These are phyloP conservation scores for Pegoplata infirma DNA, from an alignment of 2,888 invertebrate genomes.

Conservation along the genomic window DNA sequence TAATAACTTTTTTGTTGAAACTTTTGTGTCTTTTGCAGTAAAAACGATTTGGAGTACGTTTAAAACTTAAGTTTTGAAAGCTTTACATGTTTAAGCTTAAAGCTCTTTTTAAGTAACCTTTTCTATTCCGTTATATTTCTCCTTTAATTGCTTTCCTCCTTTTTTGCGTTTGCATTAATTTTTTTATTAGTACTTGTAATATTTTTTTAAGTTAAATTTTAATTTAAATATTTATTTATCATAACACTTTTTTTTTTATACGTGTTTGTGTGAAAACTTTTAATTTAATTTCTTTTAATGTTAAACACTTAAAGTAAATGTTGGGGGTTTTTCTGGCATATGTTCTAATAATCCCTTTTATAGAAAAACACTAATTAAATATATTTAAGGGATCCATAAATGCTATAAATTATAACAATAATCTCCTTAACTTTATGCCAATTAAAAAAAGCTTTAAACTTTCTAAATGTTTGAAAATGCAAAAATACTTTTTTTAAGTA, in stretches of 20 bases:
- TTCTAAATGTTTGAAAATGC: not conserved
- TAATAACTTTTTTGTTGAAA: too few species aligned
- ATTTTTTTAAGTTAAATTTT: constrained; percentile 2
- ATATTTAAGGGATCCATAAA: constrained; percentile 4
- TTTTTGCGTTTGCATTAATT: not conserved
- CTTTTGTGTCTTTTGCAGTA: too few species aligned
- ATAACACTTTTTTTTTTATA: not conserved
- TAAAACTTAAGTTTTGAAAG: too few species aligned
- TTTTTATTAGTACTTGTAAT: constrained; percentile 1
- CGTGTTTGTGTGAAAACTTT: not conserved
- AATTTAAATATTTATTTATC: not conserved
- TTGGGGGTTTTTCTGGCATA: not conserved
- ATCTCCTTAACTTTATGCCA: not conserved
- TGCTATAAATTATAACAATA: not conserved
- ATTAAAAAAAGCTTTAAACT: not conserved
- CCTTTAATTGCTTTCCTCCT: not conserved
- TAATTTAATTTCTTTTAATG: constrained; percentile 11
- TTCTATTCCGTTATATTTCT: not conserved
- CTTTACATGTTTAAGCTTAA: not conserved
- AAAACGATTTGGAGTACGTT: too few species aligned
- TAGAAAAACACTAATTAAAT: not conserved
- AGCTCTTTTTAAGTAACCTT: too few species aligned
- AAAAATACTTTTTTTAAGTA: too few species aligned
- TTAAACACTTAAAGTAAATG: constrained; percentile 15
- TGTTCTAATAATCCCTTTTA: not conserved